phyloP scores from a whole-genome alignment of 2,797 vertebrate species.

The Mormyrops boulengeri region DNA sequence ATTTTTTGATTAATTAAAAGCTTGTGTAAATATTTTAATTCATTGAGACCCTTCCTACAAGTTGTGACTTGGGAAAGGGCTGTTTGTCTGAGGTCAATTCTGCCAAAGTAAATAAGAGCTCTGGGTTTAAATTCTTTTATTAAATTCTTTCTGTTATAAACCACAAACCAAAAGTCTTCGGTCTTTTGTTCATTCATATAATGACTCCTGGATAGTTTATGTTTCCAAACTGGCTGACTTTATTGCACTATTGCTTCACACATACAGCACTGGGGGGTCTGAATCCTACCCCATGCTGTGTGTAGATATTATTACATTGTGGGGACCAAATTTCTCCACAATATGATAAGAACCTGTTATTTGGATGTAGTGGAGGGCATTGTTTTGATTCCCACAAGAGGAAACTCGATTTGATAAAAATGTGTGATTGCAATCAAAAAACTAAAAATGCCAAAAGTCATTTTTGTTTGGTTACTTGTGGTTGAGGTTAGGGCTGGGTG shows the following conservation, averaged over 20 bases:
- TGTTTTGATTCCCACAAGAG: background rate
- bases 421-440: background rate
- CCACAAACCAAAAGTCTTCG: background rate
- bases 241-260: background rate
- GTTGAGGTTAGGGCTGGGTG: background rate
- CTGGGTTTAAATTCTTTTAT: background rate
- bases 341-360: no score
- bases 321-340: background rate
- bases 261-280: background rate
- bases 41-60: background rate
- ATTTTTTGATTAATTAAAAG: background rate
- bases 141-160: background rate
- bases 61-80: background rate
- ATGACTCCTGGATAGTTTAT: background rate
- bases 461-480: background rate
- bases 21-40: background rate
- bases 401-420: background rate
- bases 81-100: background rate
- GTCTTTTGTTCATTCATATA: background rate
- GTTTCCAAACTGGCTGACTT: background rate
- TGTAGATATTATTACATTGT: background rate
- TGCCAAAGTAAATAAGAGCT: no score
- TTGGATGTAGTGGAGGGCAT: background rate
- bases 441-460: background rate
- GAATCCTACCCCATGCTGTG: background rate